Conservation (phyloP, 2,888 invertebrate species). For the Thecocarcelia acutangulata region DNA sequence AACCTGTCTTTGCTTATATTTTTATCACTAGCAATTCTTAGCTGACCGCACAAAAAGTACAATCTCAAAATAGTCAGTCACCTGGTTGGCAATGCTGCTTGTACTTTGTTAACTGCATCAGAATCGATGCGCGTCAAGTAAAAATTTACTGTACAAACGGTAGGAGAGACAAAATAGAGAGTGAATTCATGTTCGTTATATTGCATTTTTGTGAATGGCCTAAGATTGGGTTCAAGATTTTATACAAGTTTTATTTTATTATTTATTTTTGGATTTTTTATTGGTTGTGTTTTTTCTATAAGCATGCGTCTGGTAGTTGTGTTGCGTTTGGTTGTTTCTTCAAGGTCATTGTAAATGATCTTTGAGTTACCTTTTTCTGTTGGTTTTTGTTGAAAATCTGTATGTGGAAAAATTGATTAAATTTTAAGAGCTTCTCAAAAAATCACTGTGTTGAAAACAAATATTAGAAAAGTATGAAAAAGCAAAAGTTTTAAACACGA, state of each 20-base stretch:
- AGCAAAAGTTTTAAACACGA: too few relatives aligned
- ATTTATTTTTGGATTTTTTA: conserved; percentile 30
- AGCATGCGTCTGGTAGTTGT: conserved; percentile 22
- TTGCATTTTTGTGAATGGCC: conserved; percentile 50
- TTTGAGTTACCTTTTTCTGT: conserved; percentile 9
- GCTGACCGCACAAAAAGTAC: conserved; percentile 17
- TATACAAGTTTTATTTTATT: conserved; percentile 24
- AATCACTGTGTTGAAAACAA: too few relatives aligned
- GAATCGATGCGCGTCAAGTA: background rate
- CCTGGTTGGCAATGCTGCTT: background rate
- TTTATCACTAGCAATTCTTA: conserved; percentile 20
- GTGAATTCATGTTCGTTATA: background rate
- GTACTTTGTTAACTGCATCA: conserved; percentile 37
- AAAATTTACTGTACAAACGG: conserved; percentile 2
- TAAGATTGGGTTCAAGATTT: conserved; percentile 58
- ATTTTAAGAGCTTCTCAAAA: background rate
- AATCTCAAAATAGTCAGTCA: background rate
- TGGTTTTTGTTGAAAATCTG: background rate
- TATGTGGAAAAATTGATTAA: background rate
- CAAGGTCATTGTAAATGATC: conserved; percentile 48
- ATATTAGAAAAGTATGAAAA: too few relatives aligned
- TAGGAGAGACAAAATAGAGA: conserved; percentile 11
- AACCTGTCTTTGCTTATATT: conserved; percentile 39
- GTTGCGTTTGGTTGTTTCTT: conserved; percentile 23
- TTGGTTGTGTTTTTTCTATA: background rate